Evolutionary conservation across 2,113 vertebrate species (phyloP).

Genomic region (Tragelaphus imberbis): DNA sequence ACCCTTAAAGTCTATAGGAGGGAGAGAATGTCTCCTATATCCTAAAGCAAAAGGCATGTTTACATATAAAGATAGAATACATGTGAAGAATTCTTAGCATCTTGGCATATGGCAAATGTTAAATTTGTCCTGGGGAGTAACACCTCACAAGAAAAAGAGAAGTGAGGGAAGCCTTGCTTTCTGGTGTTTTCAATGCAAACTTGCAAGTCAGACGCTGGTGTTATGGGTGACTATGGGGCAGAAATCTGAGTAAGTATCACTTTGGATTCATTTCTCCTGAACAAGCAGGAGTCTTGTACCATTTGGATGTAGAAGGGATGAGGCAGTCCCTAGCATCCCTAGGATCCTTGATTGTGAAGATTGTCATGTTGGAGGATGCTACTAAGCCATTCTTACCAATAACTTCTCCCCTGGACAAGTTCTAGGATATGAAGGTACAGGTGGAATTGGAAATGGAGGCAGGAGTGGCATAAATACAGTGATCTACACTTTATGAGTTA

Average conservation of each 20-base stretch:
- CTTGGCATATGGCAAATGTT: slow-evolving; percentile 41
- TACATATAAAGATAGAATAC: neutral
- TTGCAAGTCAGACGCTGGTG: neutral
- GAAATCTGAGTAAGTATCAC: neutral
- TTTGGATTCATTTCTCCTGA: neutral
- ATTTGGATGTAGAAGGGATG: neutral
- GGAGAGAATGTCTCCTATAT: neutral
- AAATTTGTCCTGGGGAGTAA: slow-evolving; percentile 44
- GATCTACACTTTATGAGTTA: neutral
- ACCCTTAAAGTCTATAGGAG: slow-evolving; percentile 23
- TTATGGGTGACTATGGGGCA: neutral
- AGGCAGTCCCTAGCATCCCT: neutral
- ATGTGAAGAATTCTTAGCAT: neutral
- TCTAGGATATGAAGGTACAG: neutral
- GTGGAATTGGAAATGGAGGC: neutral
- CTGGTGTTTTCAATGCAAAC: neutral
- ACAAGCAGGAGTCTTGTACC: neutral
- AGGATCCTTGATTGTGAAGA: neutral
- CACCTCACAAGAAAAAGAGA: neutral
- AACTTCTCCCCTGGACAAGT: neutral
- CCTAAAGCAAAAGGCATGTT: slow-evolving; percentile 17
- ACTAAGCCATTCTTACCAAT: neutral
- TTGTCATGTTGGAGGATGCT: neutral
- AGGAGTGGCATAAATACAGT: neutral
- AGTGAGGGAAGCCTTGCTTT: neutral